Conservation (phyloP, 2,113 vertebrate species). For the Pedionomus torquatus region DNA sequence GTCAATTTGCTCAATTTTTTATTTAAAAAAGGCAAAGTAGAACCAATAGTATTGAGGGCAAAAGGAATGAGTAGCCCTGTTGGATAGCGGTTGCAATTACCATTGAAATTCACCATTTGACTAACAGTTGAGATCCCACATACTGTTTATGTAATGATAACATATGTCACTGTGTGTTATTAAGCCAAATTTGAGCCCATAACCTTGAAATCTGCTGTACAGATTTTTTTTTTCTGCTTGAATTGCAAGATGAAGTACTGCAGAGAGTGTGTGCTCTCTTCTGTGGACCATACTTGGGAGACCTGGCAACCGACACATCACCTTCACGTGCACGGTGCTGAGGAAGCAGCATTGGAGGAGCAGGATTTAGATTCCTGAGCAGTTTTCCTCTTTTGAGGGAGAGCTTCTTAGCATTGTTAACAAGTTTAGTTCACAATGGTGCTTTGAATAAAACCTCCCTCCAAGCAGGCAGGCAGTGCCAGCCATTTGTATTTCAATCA, state of each 20-base stretch:
- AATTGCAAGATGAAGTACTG: background rate
- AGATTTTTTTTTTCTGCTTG: background rate
- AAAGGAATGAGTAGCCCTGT: background rate
- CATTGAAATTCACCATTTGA: background rate
- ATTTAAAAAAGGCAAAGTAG: background rate
- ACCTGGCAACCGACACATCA: accelerated
- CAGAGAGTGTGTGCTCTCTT: background rate
- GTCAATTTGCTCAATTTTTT: background rate
- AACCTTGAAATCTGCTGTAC: background rate
- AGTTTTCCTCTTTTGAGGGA: accelerated
- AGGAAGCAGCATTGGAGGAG: background rate
- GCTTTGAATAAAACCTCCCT: background rate
- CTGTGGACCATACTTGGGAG: accelerated
- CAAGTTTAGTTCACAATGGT: background rate
- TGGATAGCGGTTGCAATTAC: background rate
- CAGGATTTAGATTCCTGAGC: background rate
- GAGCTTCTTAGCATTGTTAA: background rate
- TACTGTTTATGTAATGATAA: background rate
- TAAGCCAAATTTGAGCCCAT: background rate
- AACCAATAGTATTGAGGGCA: background rate
- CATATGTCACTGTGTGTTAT: background rate
- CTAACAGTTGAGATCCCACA: background rate
- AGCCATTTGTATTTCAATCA: background rate
- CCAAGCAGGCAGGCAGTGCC: background rate
- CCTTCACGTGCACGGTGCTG: accelerated